Conservation (phyloP, 2,797 vertebrate species). For the Sphenopsis melanotis region DNA sequence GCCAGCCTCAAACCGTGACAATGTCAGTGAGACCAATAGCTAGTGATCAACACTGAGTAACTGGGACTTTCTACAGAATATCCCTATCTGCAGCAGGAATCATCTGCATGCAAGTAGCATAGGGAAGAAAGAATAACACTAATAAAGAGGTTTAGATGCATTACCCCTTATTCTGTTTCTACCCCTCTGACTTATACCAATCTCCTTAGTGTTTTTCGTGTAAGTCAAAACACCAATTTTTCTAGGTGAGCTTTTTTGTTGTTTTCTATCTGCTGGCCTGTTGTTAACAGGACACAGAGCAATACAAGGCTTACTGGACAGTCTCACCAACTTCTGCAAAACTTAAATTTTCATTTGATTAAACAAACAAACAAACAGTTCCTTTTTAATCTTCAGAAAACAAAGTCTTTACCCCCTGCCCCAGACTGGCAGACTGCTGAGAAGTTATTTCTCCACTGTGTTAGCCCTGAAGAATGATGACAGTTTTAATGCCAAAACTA, state of each 20-base stretch:
- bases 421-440: not conserved
- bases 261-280: not conserved
- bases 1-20: too few relatives aligned
- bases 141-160: not conserved
- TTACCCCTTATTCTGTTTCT: not conserved
- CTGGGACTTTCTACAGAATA: not conserved
- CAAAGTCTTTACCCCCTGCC: not conserved
- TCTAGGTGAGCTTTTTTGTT: not conserved
- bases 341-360: not conserved
- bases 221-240: not conserved
- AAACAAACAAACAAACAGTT: not conserved
- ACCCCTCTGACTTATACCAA: not conserved
- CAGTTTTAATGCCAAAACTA: not conserved
- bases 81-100: not conserved
- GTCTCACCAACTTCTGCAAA: not conserved
- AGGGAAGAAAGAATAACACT: not conserved
- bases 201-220: not conserved
- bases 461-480: not conserved
- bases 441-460: not conserved
- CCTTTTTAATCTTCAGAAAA: not conserved
- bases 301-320: not conserved
- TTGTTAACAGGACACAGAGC: not conserved
- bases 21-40: not conserved
- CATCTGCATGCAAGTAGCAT: not conserved
- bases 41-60: not conserved